These are phyloP conservation scores for Myocastor coypus DNA, from an alignment of 2,113 vertebrate genomes.

Conservation along the genomic window DNA sequence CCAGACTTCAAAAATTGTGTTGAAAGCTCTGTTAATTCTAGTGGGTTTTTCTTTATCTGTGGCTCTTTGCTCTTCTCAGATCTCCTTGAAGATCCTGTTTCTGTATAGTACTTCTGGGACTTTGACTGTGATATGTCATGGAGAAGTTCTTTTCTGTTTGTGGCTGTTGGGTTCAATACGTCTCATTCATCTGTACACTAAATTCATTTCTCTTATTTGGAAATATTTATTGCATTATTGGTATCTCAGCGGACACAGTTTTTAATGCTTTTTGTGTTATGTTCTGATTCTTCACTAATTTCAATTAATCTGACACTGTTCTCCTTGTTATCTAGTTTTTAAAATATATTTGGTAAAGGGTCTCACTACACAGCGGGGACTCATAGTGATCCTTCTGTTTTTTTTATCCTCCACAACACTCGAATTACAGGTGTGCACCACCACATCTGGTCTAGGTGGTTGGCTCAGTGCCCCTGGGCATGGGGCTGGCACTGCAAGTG, in stretches of 20 bases:
- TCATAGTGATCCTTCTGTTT: no score
- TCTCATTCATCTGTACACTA: not conserved
- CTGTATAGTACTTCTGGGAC: not conserved
- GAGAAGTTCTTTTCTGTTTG: not conserved
- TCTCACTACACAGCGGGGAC: no score
- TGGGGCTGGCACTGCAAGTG: no score
- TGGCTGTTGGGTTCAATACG: not conserved
- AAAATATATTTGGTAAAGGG: no score
- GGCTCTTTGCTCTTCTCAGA: not conserved
- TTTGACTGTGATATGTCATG: not conserved
- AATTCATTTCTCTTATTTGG: not conserved
- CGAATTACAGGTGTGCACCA: no score
- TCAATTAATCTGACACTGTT: not conserved
- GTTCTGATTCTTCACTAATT: not conserved
- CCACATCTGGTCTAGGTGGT: no score
- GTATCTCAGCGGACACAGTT: not conserved
- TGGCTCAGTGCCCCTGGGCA: no score
- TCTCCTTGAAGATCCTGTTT: not conserved
- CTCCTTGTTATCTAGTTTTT: not conserved
- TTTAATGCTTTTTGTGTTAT: not conserved
- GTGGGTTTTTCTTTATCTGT: not conserved
- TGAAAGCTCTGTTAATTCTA: not conserved
- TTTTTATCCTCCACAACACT: no score
- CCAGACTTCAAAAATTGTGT: not conserved
- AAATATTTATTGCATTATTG: not conserved